Conservation (phyloP, 30 jellyfish, hydroid and myxozoan genomes). For the Chrysaora quinquecirrha region DNA sequence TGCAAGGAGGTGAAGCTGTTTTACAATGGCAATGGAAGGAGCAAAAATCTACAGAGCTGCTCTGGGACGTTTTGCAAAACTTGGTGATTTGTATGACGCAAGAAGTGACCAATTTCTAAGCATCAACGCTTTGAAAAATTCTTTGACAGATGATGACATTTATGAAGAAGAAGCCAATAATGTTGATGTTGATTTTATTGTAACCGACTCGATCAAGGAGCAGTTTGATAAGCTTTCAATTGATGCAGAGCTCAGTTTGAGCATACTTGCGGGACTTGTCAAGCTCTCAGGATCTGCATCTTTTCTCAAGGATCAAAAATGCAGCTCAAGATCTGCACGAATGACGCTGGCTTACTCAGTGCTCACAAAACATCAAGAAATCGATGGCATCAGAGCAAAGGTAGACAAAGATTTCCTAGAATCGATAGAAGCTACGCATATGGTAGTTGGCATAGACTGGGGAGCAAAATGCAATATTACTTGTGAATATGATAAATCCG, state of each 20-base stretch:
- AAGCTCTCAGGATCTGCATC: constrained; percentile 62
- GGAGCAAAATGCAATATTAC: constrained; percentile 76
- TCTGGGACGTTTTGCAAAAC: constrained; percentile 65
- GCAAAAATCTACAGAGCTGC: constrained; percentile 58
- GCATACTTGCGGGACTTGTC: constrained; percentile 61
- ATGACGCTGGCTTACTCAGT: constrained; percentile 63
- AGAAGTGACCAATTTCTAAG: constrained; percentile 51
- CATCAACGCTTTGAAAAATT: constrained; percentile 10
- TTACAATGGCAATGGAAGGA: no score
- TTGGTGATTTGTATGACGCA: constrained; percentile 69
- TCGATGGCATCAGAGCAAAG: constrained; percentile 44
- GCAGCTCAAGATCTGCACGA: constrained; percentile 29
- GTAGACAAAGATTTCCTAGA: constrained; percentile 35
- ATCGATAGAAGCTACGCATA: constrained; percentile 60
- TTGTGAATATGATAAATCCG: constrained; percentile 17
- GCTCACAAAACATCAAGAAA: constrained; percentile 49
- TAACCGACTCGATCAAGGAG: constrained; percentile 40
- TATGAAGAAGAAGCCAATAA: constrained; percentile 60
- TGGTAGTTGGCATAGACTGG: constrained; percentile 78
- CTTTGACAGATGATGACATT: constrained; percentile 45
- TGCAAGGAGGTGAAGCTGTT: no score
- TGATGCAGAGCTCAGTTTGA: constrained; percentile 65
- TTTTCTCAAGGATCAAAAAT: constrained; percentile 44
- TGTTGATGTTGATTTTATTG: constrained; percentile 48
- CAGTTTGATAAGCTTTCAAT: constrained; percentile 48